phyloP scores from a whole-genome alignment of 2,888 invertebrate genomes.

The Troilus luridus region DNA sequence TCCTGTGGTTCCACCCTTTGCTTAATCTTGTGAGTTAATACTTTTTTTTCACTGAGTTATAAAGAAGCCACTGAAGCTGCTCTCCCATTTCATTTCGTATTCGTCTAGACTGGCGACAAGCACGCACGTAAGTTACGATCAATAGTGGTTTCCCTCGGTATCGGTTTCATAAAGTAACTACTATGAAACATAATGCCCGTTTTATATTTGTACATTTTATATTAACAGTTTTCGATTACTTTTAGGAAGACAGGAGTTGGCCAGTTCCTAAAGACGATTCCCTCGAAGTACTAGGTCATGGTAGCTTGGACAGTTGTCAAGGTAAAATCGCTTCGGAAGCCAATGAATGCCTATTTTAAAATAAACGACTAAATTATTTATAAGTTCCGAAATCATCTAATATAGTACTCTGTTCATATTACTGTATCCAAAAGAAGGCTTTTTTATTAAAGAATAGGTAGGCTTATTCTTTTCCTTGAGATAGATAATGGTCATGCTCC shows the following conservation, averaged over 20 bases:
- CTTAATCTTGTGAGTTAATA: background rate
- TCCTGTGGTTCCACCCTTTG: no score
- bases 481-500: no score
- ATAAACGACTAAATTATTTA: background rate
- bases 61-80: background rate
- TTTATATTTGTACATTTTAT: background rate
- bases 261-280: background rate
- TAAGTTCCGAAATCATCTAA: background rate
- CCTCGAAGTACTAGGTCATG: slow-evolving; percentile 28
- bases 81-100: background rate
- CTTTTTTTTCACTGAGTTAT: background rate
- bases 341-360: background rate
- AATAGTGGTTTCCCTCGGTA: background rate
- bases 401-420: background rate
- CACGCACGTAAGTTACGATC: background rate
- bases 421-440: no score
- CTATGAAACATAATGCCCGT: background rate
- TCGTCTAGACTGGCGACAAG: slow-evolving; percentile 10
- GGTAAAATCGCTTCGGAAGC: background rate
- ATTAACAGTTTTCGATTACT: background rate
- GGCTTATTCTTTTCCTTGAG: no score
- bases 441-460: no score
- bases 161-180: background rate
- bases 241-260: background rate
- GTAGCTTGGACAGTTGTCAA: slow-evolving; percentile 12